Base-by-base conservation (phyloP, 2,888 invertebrate genomes). In the Macrophya alboannulata region DNA sequence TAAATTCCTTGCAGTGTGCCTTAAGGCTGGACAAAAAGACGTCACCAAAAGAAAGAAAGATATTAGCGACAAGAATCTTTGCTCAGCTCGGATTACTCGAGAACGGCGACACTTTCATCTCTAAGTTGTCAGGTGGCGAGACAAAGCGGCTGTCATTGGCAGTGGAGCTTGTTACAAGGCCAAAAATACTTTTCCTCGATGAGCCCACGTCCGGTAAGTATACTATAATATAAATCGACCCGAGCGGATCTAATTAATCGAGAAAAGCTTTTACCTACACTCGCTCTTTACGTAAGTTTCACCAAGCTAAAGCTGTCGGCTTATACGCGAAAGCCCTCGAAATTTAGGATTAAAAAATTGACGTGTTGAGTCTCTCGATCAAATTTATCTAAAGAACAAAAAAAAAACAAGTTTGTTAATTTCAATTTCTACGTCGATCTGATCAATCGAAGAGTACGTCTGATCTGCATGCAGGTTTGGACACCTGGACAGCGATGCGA, bases 121-220 rank as follows among this genome's bases (percentile, higher is more conserved):
- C 94, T 88, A 94, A 94, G 4, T 94, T 95, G 86, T 95, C 95
- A 6, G 96, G 96, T 4, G 96, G 96, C 9, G 95, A 96, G 90
- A 94, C 93, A 91, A 95, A 95, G 87, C 91, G 95, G 84, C 90
- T 96, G 17, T 94, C 95, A 1, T 94, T 96, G 88, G 96, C 95
- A 15, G 94, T 95, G 6, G 90, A 91, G 68, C 86, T 89, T 15
- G 86, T 90, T 37, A 89, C 89, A 12, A 89, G 72, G 25, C 85
- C 90, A 0, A 87, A 85, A 71, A 88, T 91, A 84, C 87, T 91
- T 43, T 91, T 90, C 55, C 76, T 91, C 25, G 90, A 91, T 6
- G 90, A 91, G 74, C 91, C 91, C 1, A 91, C 89, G 6, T 89
- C 90, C n/a, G 90, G 90, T 91, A 85, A 87, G 40, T 68, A 81